Percentiles rank a stretch among this genome's conserved stretches.
phyloP scores from a whole-genome alignment of 2,888 invertebrate species.

The Brenthis ino region DNA sequence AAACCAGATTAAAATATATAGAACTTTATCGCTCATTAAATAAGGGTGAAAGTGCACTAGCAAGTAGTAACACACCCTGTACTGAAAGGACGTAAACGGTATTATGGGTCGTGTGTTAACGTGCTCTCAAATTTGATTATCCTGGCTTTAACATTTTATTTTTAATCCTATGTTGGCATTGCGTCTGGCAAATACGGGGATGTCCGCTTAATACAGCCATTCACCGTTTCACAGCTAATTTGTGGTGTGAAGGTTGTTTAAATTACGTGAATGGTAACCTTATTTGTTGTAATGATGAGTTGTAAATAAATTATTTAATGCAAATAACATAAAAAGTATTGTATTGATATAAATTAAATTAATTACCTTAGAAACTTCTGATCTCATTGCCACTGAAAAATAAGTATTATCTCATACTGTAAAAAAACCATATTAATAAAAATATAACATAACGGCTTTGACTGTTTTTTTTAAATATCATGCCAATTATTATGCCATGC shows the following conservation, averaged over 20 bases:
- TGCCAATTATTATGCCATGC: too few species aligned
- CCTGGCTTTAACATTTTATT: conserved; percentile 28
- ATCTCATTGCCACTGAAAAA: too few species aligned
- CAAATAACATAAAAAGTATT: too few species aligned
- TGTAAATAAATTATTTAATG: not conserved
- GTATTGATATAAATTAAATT: too few species aligned
- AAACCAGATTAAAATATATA: not conserved
- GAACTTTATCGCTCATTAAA: not conserved
- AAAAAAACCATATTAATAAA: too few species aligned
- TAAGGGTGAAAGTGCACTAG: conserved; percentile 1
- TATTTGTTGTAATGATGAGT: not conserved
- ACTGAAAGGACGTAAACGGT: conserved; percentile 11
- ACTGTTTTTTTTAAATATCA: too few species aligned
- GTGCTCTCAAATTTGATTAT: conserved; percentile 38
- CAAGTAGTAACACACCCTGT: not conserved
- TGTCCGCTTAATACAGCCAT: conserved; percentile 18
- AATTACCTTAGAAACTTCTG: too few species aligned
- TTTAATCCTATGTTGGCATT: conserved; percentile 23
- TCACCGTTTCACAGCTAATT: conserved; percentile 13
- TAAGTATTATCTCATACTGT: too few species aligned
- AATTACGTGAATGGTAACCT: not conserved
- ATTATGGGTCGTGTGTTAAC: conserved; percentile 26
- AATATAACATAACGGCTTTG: too few species aligned
- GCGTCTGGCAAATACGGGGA: conserved; percentile 18
- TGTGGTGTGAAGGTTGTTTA: conserved; percentile 5